Evolutionary conservation across 1,140 invertebrate genomes (phyloP), one percentile per base, ranked within the genome.

Genomic region (Aleiodes sp.): DNA sequence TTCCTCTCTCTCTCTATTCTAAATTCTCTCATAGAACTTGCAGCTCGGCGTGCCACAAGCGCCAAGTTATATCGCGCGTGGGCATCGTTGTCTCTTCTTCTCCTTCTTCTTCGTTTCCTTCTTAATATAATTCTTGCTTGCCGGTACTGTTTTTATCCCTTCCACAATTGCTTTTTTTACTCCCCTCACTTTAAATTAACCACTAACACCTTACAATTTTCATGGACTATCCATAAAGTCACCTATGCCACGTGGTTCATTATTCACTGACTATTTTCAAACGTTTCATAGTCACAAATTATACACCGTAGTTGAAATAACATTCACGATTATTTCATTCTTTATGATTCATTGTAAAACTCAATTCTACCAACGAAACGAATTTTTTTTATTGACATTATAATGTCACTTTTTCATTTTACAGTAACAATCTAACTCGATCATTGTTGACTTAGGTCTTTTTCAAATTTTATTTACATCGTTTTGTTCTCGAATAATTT

Each of bases 61-160:
- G 21, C 26, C 46, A 52, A 63, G 12, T 19, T 37, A 39, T 63
- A 66, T 66, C 43, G 52, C 16, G 46, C 64, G 64, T 56, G 46
- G 64, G 46, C 39, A 66, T 66, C 21, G 26, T 8, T 24, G 14
- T 64, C 19, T 64, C 14, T 46, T 37, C 33, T 64, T 46, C 62
- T 46, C 21, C 24, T 28, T 16, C 21, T 21, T 19, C 21, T 24
- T 21, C 46, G 4, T n/a, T 9, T 56, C 46, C 12, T 52, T 63
- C 19, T 63, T 12, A n/a, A 19, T 63, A 39, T 63, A 35, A 26
- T 24, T 41, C 61, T 41, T 39, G 35, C 14, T 24, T 21, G 24
- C n/a, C 61, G 41, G 37, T 39, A 37, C n/a, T 52, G 8, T 52
- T 21, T 52, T 21, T 10, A 19, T 14, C 43, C 10, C 14, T 7